Percentiles rank a stretch among this genome's conserved stretches.
phyloP scores from a whole-genome alignment of 2,888 invertebrate species.

The Atherix ibis region DNA sequence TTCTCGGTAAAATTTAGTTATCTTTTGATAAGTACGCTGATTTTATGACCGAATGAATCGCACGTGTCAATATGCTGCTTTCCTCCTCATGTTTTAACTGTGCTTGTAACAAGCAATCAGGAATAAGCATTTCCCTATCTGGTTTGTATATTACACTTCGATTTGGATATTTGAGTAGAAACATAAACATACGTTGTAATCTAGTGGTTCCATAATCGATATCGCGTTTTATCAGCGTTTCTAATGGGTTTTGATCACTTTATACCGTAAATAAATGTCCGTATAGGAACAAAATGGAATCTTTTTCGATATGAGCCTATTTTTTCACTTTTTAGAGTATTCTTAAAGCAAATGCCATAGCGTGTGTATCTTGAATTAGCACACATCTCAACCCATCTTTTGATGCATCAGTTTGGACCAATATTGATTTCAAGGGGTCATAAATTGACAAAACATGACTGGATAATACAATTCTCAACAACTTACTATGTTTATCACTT shows the following conservation, averaged over 20 bases:
- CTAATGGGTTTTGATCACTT: conserved; percentile 21
- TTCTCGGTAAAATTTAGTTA: no score
- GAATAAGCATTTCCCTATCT: no score
- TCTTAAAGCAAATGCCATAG: conserved; percentile 9
- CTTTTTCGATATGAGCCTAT: conserved; percentile 6
- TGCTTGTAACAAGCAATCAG: no score
- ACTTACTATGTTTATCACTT: background rate
- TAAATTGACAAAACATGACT: no score
- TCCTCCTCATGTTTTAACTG: no score
- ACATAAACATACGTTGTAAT: conserved; percentile 6
- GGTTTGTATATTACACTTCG: conserved; percentile 6
- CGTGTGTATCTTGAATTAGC: conserved; percentile 19
- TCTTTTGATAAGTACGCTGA: no score
- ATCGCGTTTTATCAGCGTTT: no score
- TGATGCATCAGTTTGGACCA: conserved; percentile 19
- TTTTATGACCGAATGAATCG: no score
- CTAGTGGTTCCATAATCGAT: conserved; percentile 7
- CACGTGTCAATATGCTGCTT: no score
- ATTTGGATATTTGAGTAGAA: conserved; percentile 7
- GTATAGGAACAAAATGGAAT: conserved; percentile 7
- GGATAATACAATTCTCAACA: conserved; percentile 1
- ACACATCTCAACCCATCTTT: conserved; percentile 18
- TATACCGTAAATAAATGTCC: conserved; percentile 16
- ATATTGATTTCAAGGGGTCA: no score
- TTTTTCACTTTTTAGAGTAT: no score